Percentiles rank a stretch among this genome's conserved stretches.
phyloP scores from a whole-genome alignment of 1,140 invertebrate genomes.

The Leptopilina boulardi region DNA sequence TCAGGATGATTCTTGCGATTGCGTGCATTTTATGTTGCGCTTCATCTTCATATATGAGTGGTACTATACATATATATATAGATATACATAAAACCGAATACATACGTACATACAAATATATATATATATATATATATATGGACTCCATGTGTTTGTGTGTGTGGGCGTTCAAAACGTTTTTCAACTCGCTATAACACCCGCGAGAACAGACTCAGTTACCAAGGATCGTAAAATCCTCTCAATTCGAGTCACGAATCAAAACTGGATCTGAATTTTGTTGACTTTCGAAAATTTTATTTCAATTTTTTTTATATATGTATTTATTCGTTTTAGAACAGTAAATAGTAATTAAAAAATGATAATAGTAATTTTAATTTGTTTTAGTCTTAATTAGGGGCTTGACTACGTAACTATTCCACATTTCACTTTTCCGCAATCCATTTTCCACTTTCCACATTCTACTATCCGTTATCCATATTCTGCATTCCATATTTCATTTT shows the following conservation, averaged over 20 bases:
- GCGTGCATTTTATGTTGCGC: conserved; percentile 23
- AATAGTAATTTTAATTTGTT: no score
- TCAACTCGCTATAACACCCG: conserved; percentile 29
- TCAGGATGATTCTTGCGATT: conserved; percentile 19
- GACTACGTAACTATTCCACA: no score
- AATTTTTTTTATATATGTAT: not conserved
- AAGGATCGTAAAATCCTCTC: not conserved
- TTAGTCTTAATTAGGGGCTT: no score
- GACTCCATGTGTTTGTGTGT: not conserved
- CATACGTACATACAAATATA: not conserved
- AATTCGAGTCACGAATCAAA: conserved; percentile 2
- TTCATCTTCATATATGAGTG: conserved; percentile 19
- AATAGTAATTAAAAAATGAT: no score
- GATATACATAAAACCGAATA: not conserved
- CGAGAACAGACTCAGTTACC: conserved; percentile 31
- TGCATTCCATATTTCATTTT: no score
- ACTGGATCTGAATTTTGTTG: not conserved
- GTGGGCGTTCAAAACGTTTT: conserved; percentile 25
- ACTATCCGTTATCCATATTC: no score
- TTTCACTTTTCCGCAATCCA: no score
- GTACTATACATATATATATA: not conserved
- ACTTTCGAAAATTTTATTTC: not conserved
- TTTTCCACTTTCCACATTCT: no score
- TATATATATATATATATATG: not conserved
- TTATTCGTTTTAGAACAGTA: no score